Evolutionary conservation across 1,140 invertebrate species (phyloP).

Genomic region (Nephila pilipes): DNA sequence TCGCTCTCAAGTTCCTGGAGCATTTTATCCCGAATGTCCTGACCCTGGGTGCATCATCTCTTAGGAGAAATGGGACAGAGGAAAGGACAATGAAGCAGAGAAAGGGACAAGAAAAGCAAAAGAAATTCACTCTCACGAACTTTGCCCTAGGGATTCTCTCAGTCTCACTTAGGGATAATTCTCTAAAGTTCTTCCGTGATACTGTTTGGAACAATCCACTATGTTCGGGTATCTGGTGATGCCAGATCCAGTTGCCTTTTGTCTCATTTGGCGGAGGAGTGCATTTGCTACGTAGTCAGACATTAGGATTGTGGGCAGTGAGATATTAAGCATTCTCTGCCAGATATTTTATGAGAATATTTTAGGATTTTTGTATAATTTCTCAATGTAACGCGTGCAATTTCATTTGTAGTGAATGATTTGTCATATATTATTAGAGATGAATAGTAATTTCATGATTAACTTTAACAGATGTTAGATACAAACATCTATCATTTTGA

Average conservation of each 20-base stretch:
- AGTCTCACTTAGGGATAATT: conserved; percentile 46
- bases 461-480: too few relatives aligned
- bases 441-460: too few relatives aligned
- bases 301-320: too few relatives aligned
- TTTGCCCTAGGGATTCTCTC: conserved; percentile 15
- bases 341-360: too few relatives aligned
- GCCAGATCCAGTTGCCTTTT: background rate
- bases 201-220: conserved; percentile 42
- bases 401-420: too few relatives aligned
- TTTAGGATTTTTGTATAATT: too few relatives aligned
- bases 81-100: conserved; percentile 27
- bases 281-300: too few relatives aligned
- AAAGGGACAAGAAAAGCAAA: background rate
- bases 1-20: background rate
- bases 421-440: too few relatives aligned
- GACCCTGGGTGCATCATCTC: conserved; percentile 53
- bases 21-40: conserved; percentile 19
- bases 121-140: background rate
- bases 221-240: background rate
- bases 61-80: conserved; percentile 2
- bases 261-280: background rate
- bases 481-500: too few relatives aligned
- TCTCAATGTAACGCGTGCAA: too few relatives aligned
- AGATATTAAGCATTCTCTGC: too few relatives aligned
- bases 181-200: background rate